Evolutionary conservation across 2,888 invertebrate species (phyloP), one percentile per base, ranked within the genome.

Genomic region (Cactoblastis cactorum): DNA sequence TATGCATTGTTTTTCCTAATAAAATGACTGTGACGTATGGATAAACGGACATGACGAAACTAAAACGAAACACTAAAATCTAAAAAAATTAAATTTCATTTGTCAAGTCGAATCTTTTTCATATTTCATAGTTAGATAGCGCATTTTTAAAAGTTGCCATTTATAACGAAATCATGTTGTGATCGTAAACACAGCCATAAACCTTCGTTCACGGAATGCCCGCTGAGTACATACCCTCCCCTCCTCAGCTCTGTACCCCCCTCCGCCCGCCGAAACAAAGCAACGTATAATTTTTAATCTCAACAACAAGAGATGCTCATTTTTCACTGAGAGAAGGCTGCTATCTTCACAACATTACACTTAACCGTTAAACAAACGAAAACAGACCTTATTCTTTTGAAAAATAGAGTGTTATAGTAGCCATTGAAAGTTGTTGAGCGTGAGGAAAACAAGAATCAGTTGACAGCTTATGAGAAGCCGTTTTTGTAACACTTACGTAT

Each of bases 211-310:
- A 46, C 14, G 34, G 14, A 11, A 37, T 24, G 15, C 47, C 22
- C 17, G 47, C 51, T 50, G 52, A 53, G 53, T 53, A 54, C 51
- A 52, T 33, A 33, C 22, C 12, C 35, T n/a, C 34, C 28, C 38
- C 34, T 15, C 45, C n/a, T n/a, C 11, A 11, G 5, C 39, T 12
- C 34, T 32, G 41, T 37, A 24, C 53, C 11, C 39, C 52, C 49
- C 51, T 39, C 49, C 17, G 49, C 33, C 35, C 28, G 14, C 28
- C 43, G 35, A 73, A 74, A 81, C 80, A 80, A 83, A 80, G 72
- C 65, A 54, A 65, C 67, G 74, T 69, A 77, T 84, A 80, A 83
- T 85, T 85, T 87, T 87, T 85, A 86, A 86, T 86, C 85, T 74
- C 79, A 67, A 77, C 80, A 71, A 72, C 74, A 68, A 68, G 82